These are phyloP conservation scores for Laspeyria flexula DNA, from an alignment of 2,888 invertebrate species.

Conservation along the genomic window DNA sequence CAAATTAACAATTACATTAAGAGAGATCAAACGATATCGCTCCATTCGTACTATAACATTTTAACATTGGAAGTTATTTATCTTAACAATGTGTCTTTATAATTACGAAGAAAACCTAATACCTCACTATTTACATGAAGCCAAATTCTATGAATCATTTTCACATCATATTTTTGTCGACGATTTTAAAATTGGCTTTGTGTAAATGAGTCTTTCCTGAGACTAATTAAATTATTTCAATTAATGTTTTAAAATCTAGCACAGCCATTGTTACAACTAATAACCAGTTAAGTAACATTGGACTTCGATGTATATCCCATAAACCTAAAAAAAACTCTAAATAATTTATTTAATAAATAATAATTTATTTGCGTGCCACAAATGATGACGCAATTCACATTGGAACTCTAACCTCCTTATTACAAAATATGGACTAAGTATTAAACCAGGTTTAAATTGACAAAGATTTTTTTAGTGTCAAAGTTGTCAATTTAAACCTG, in stretches of 20 bases:
- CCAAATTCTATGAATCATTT: no score
- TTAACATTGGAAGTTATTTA: conserved; percentile 15
- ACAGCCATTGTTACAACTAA: conserved; percentile 62
- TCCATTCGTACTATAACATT: conserved; percentile 29
- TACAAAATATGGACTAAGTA: no score
- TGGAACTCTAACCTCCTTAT: no score
- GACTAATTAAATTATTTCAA: conserved; percentile 17
- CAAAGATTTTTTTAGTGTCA: no score
- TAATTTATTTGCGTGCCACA: background rate
- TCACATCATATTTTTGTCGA: no score
- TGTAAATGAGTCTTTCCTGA: background rate
- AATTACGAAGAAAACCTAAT: conserved; percentile 17
- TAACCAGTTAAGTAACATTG: conserved; percentile 58
- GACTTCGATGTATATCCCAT: conserved; percentile 43
- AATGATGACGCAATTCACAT: background rate
- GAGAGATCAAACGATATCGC: conserved; percentile 54
- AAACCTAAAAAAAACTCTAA: conserved; percentile 15
- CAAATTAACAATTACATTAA: conserved; percentile 43
- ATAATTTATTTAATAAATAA: conserved; percentile 6
- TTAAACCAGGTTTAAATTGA: no score
- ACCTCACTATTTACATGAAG: background rate
- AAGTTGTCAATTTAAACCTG: no score
- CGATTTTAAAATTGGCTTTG: background rate
- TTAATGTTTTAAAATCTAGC: conserved; percentile 38
- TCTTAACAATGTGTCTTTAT: conserved; percentile 30